Evolutionary conservation across 2,113 vertebrate genomes (phyloP), one percentile per base, ranked within the genome.

Genomic region (Alosa alosa): DNA sequence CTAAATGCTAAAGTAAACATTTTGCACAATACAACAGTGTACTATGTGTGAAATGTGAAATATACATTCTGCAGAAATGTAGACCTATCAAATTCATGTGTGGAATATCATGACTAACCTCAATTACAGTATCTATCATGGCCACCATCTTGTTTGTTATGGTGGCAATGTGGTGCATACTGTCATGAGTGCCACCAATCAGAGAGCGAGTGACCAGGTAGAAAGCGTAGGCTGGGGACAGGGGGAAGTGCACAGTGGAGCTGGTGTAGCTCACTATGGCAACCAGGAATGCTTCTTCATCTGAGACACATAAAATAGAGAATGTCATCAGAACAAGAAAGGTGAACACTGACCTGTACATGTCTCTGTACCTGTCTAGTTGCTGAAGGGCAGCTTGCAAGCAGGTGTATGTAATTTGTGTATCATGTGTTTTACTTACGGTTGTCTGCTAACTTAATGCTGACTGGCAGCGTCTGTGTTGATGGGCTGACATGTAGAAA

Each of bases 221-320:
- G 8, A 99, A 90, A 45, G 95, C 94, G 4, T 98, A 99, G 0
- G 97, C 98, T 1, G 97, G 98, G 0, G 97, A 98, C 45, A 99
- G 92, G 89, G 97, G 97, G 90, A 98, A 99, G 86, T 98, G 97
- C 46, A 98, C 96, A 0, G 97, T 99, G 0, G 97, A 97, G 91
- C 97, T 98, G 36, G 97, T 96, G 88, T 97, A 97, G 87, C 97
- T 97, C 89, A 99, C 96, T 89, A 99, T 95, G 50, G 97, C 97
- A 82, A 95, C 96, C 68, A 99, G 93, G 92, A 99, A 97, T 85
- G 95, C 91, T 68, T 97, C 97, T 93, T 97, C 97, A 86, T 96
- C 97, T 99, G 94, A 22, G 92, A 86, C 45, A 64, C 41, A 49
- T 20, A 50, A 50, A 4, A 41, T 45, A 22, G 13, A 31, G 31